A percentile compares a stretch with the other conserved stretches of the same genome.
phyloP scores from a whole-genome alignment of 92 coral and sea anemone genomes.

The Desmophyllum pertusum region DNA sequence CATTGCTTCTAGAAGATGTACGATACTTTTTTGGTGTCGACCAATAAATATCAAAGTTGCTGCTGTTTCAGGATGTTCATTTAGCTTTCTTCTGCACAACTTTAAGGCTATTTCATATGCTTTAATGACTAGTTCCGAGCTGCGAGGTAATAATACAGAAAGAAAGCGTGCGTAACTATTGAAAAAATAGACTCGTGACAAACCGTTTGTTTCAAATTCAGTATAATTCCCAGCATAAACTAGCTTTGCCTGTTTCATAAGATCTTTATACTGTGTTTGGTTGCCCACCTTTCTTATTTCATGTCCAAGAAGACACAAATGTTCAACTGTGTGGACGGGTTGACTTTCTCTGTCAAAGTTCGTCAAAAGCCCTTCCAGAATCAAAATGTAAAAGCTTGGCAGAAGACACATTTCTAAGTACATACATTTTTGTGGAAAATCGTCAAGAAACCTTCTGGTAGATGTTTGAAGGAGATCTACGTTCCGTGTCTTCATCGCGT shows the following conservation, averaged over 20 bases:
- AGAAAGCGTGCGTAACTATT: slow-evolving; percentile 36
- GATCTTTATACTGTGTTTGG: neutral
- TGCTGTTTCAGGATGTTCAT: slow-evolving; percentile 28
- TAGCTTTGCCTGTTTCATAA: neutral
- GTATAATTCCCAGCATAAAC: neutral
- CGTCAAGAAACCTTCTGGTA: neutral
- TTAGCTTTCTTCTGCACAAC: neutral
- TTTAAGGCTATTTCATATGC: neutral
- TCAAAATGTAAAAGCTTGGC: slow-evolving; percentile 6
- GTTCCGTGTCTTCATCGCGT: neutral
- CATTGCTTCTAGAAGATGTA: neutral
- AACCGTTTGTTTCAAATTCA: slow-evolving; percentile 1
- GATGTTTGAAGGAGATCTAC: neutral
- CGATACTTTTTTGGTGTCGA: neutral
- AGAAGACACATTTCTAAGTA: slow-evolving; percentile 48
- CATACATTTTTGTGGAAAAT: slow-evolving; percentile 37
- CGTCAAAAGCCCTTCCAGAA: slow-evolving; percentile 8
- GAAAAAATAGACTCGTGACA: slow-evolving; percentile 31
- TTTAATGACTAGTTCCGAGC: neutral
- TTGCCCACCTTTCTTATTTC: slow-evolving; percentile 38
- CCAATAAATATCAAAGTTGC: slow-evolving; percentile 7
- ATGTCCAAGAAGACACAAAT: slow-evolving; percentile 38
- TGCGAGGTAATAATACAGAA: neutral
- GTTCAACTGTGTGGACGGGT: slow-evolving; percentile 23
- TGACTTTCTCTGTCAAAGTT: neutral